A percentile compares a stretch with the other conserved stretches of the same genome.
Conservation (phyloP, 2,888 invertebrate genomes). For the Rotaria socialis region DNA sequence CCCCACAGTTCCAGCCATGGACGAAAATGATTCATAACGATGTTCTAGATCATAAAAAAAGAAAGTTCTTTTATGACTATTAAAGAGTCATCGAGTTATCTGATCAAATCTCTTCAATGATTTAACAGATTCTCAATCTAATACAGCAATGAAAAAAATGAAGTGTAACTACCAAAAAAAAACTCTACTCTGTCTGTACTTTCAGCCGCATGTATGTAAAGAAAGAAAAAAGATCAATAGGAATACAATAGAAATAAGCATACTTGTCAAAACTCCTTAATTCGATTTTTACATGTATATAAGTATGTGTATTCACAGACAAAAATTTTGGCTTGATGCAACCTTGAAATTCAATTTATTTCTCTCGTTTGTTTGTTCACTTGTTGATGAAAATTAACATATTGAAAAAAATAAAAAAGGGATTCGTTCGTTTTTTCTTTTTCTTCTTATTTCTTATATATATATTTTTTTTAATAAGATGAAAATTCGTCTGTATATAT, state of each 20-base stretch:
- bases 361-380: not conserved
- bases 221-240: not conserved
- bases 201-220: not conserved
- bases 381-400: not conserved
- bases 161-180: not conserved
- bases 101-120: not conserved
- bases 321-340: not conserved
- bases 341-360: constrained; percentile 12
- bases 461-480: not conserved
- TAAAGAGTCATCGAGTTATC: not conserved
- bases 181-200: not conserved
- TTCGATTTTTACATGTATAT: not conserved
- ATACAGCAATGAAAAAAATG: not conserved
- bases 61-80: not conserved
- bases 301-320: not conserved
- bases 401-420: not conserved
- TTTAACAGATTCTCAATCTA: not conserved
- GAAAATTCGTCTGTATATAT: not conserved
- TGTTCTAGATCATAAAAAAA: not conserved
- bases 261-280: not conserved
- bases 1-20: not conserved
- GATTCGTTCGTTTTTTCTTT: not conserved
- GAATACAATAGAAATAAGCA: not conserved
- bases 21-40: not conserved
- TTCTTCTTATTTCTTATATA: too few relatives aligned